Evolutionary conservation across 2,888 invertebrate genomes (phyloP).

Genomic region (Tanytarsus gracilentus): DNA sequence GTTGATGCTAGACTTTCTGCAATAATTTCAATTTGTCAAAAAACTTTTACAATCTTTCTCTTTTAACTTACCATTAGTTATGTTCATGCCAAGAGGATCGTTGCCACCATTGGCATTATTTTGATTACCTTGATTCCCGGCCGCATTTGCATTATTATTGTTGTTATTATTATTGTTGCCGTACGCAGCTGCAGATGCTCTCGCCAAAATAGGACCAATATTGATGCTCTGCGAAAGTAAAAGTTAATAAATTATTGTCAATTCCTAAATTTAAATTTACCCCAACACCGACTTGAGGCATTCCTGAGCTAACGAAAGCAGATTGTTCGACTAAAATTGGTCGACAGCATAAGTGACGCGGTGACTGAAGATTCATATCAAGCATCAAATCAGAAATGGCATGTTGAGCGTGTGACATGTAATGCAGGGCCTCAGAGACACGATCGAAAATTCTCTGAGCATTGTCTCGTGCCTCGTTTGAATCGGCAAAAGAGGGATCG

Average conservation of each 20-base stretch:
- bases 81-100: too few relatives aligned
- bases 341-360: constrained; percentile 59
- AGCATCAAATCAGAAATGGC: constrained; percentile 78
- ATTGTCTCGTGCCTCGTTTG: constrained; percentile 45
- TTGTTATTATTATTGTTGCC: constrained; percentile 5
- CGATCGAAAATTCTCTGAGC: constrained; percentile 62
- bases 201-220: constrained; percentile 18
- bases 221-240: constrained; percentile 17
- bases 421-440: constrained; percentile 73
- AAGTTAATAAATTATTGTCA: not conserved
- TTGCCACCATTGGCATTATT: too few relatives aligned
- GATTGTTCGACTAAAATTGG: constrained; percentile 64
- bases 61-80: too few relatives aligned
- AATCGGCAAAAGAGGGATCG: constrained; percentile 49
- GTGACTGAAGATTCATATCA: constrained; percentile 57
- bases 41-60: too few relatives aligned
- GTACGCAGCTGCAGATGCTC: not conserved
- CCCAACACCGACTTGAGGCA: constrained; percentile 17
- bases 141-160: constrained; percentile 5
- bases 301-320: constrained; percentile 42
- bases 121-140: too few relatives aligned
- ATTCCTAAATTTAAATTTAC: not conserved
- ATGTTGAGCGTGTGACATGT: constrained; percentile 80
- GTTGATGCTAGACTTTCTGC: too few relatives aligned
- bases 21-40: too few relatives aligned